Base-by-base conservation (phyloP, 2,888 invertebrate species). In the Chesias legatella region DNA sequence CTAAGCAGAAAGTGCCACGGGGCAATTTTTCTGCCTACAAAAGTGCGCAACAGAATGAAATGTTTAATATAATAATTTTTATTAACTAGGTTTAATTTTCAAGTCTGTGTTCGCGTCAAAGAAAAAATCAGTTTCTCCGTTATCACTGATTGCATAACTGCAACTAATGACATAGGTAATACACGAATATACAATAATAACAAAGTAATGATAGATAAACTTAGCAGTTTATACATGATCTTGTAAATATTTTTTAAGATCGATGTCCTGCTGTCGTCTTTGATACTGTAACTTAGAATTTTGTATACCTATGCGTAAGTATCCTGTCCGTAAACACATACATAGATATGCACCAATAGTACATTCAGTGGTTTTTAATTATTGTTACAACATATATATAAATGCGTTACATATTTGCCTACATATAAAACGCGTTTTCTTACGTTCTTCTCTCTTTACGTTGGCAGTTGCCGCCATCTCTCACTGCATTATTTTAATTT, bases 201-300 rank as follows among this genome's bases (percentile, higher is more conserved):
- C 47, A 51, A 48, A 43, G 33, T 38, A 35, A 33, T 39, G 37
- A 46, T 46, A 52, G 46, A 52, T 53, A 57, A 56, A 67, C 52
- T 67, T 79, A 78, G 75, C 67, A 67, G 63, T 73, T 74, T 69
- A 51, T 63, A 60, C 68, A 77, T 80, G 71, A 72, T 72, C 72
- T 60, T 85, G 86, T 85, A 86, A 76, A 86, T 85, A 83, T 63
- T 66, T 72, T 61, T 67, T 76, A 82, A 75, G 62, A 77, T 77
- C 77, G 73, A 68, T 78, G 26, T 80, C 75, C 76, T 69, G 77
- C 77, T 72, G 66, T 73, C 36, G 2, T 5, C 70, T 76, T 72
- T 74, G 79, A 81, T 81, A 76, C 74, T 81, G 82, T 56, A 55
- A 51, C 74, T 71, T 80, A 80, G 75, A 73, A 63, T 81, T 83